Percentiles rank a stretch among this genome's conserved stretches.
Conservation (phyloP, 2,113 vertebrate genomes). For the Catharus fuscescens region DNA sequence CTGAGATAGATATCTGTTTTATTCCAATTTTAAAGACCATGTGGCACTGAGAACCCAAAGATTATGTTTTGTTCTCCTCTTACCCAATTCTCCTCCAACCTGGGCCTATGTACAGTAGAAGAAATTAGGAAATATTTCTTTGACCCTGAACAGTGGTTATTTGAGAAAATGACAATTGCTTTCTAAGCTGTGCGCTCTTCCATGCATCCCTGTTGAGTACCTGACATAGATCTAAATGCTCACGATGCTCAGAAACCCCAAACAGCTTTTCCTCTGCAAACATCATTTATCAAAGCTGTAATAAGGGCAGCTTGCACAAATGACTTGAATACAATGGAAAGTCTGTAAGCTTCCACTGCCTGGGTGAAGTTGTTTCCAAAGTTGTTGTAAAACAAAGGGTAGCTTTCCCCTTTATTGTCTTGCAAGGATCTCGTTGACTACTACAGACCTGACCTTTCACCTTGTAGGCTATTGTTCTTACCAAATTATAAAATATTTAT, state of each 20-base stretch:
- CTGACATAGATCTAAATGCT: background rate
- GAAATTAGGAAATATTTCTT: background rate
- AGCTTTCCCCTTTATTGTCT: slow-evolving; percentile 59
- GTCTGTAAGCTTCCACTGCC: background rate
- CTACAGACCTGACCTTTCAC: slow-evolving; percentile 58
- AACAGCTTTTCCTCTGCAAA: background rate
- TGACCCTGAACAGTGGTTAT: background rate
- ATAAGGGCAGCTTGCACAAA: slow-evolving; percentile 25
- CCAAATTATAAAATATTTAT: slow-evolving; percentile 68
- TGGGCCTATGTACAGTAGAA: background rate
- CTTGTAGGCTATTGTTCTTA: slow-evolving; percentile 40
- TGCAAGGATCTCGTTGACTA: slow-evolving; percentile 14
- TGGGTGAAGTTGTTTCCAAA: slow-evolving; percentile 3
- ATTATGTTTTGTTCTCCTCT: background rate
- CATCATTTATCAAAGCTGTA: slow-evolving; percentile 30
- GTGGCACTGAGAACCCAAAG: background rate
- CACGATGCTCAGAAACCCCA: background rate
- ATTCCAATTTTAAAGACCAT: background rate
- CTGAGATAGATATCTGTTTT: background rate
- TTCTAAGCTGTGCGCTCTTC: background rate
- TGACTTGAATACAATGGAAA: slow-evolving; percentile 2
- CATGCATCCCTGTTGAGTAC: background rate
- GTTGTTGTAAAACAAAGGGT: slow-evolving; percentile 55
- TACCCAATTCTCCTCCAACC: background rate
- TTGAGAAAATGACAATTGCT: background rate